These are phyloP conservation scores for Phallusia fumigata DNA, from an alignment of 23 tunicate genomes.

Conservation along the genomic window DNA sequence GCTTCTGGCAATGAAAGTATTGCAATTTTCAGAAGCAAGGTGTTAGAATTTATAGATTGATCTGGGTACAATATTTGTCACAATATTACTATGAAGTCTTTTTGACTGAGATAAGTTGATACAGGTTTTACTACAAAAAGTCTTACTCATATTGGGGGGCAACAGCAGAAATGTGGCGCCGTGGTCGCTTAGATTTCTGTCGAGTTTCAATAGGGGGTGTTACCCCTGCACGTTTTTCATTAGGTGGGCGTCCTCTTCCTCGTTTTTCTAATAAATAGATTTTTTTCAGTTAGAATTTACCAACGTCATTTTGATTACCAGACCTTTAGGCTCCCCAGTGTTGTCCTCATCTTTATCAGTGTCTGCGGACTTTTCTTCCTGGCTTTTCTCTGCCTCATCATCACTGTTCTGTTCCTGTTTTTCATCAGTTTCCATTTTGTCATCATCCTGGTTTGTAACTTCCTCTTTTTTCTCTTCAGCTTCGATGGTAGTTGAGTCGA, in stretches of 20 bases:
- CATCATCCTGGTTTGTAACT: background rate
- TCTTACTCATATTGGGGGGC: constrained; percentile 65
- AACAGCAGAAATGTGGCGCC: constrained; percentile 66
- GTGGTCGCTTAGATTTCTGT: constrained; percentile 77
- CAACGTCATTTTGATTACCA: background rate
- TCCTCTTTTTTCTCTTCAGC: background rate
- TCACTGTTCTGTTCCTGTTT: background rate
- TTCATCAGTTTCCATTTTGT: constrained; percentile 4
- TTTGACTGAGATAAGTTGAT: too few relatives aligned
- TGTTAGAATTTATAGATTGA: too few relatives aligned
- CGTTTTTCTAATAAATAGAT: background rate
- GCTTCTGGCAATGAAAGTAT: too few relatives aligned
- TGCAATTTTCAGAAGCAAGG: too few relatives aligned
- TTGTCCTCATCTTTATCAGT: background rate
- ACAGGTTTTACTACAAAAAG: too few relatives aligned
- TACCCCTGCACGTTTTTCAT: constrained; percentile 48
- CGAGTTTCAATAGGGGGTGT: constrained; percentile 58
- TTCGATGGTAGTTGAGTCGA: too few relatives aligned
- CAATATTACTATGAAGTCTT: too few relatives aligned
- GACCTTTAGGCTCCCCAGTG: background rate
- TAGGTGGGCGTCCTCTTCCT: constrained; percentile 32
- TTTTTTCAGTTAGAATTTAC: too few relatives aligned
- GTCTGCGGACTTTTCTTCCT: constrained; percentile 1
- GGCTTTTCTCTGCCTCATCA: background rate
- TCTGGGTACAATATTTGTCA: too few relatives aligned